phyloP scores from a whole-genome alignment of 2,797 vertebrate species.

The Perodicticus potto region DNA sequence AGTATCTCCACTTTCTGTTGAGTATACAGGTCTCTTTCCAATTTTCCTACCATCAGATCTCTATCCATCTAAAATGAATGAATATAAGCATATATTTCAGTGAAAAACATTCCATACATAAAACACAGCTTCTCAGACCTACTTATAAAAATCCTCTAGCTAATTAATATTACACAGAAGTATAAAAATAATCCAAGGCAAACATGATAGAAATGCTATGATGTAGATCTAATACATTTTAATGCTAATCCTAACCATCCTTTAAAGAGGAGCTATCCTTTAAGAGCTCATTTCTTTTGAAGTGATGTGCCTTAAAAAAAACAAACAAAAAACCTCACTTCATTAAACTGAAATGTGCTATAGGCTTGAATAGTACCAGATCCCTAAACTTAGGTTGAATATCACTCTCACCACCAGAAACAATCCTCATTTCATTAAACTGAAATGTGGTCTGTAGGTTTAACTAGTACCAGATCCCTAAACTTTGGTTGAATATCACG shows the following conservation, averaged over 20 bases:
- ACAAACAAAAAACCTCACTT: background rate
- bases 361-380: background rate
- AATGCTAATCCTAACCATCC: background rate
- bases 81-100: background rate
- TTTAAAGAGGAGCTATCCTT: background rate
- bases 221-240: background rate
- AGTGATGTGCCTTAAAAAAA: background rate
- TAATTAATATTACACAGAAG: background rate
- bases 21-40: conserved; percentile 92
- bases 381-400: background rate
- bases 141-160: background rate
- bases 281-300: background rate
- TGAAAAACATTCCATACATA: background rate
- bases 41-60: conserved; percentile 97
- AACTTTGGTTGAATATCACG: background rate
- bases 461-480: background rate
- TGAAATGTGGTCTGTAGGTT: background rate
- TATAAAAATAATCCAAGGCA: conserved; percentile 6
- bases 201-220: background rate
- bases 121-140: conserved; percentile 34
- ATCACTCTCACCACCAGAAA: background rate
- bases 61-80: conserved; percentile 94
- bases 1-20: conserved; percentile 99
- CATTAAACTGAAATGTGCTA: background rate
- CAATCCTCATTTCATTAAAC: background rate